Base-by-base conservation (phyloP, 2,113 vertebrate genomes). In the Bos taurus region DNA sequence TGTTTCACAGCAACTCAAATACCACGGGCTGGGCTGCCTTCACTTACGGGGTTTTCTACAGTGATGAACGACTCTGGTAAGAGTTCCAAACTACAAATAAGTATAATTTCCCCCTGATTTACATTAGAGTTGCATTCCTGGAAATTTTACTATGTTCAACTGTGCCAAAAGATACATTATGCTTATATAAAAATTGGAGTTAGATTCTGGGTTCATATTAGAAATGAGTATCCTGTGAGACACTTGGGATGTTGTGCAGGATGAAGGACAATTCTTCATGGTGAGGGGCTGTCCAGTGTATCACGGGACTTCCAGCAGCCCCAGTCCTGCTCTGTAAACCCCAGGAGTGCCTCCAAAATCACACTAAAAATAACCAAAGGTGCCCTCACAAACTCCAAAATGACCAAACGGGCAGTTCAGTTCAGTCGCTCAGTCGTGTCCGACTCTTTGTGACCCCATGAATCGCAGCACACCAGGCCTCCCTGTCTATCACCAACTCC, bases 21-120 rank as follows among this genome's bases (percentile, higher is more conserved):
- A 94, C 95, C 98, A 98, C 92, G 85, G 95, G 97, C 97, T 98
- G 97, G 96, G 96, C 94, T 82, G 96, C 94, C 95, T 98, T 94
- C 81, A 26, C 62, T 81, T 92, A 64, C 10, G 3, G 17, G 95
- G 94, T 81, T 96, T 96, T 98, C 97, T 96, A 96, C 52, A 91
- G 94, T 36, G 83, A 95, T 60, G 94, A 97, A 92, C 62, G 62
- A 93, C 90, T 95, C 89, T 83, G 94, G 87, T 88, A 71, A 46
- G 88, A 90, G 94, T 88, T 96, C 97, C 97, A 97, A 98, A 84
- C 74, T 95, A 97, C 95, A 96, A 87, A 92, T 95, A 96, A 97
- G 96, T 90, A 97, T 94, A 93, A 96, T 97, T 96, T 95, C 8
- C 92, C 91, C 91, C 94, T 96, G 81, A 98, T 97, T 97, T 97